Conservation (phyloP, 2,113 vertebrate genomes). For the Vulpes lagopus region DNA sequence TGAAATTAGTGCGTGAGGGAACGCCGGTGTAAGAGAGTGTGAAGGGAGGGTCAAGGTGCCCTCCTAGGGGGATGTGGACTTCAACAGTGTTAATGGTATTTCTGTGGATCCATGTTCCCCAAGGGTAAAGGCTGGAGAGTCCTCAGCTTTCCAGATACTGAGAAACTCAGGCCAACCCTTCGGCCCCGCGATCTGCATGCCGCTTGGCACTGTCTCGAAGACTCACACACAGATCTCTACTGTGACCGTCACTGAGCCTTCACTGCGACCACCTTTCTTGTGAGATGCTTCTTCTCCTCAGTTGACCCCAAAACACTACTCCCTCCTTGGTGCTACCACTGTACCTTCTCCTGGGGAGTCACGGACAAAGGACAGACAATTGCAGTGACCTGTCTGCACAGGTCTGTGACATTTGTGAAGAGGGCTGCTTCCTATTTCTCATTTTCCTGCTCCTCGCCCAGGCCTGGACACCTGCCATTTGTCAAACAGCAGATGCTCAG, state of each 20-base stretch:
- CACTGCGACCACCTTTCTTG: background rate
- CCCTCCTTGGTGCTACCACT: background rate
- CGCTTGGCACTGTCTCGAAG: background rate
- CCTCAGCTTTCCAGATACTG: background rate
- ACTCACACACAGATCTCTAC: no score
- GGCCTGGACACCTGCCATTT: background rate
- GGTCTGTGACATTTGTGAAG: background rate
- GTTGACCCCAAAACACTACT: background rate
- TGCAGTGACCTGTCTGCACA: rapidly evolving
- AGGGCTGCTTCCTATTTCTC: rapidly evolving
- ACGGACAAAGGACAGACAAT: rapidly evolving
- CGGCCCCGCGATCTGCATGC: rapidly evolving
- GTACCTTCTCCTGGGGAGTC: rapidly evolving
- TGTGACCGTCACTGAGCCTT: background rate
- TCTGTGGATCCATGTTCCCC: background rate
- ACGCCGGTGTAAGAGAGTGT: rapidly evolving
- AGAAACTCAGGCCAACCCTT: background rate
- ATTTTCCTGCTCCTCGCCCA: rapidly evolving
- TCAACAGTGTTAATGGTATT: background rate
- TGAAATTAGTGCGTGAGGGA: no score
- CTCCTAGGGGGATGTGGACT: background rate
- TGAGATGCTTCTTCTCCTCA: background rate
- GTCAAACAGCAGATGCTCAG: background rate
- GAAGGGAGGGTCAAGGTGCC: rapidly evolving
- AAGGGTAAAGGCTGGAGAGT: background rate